Evolutionary conservation across 2,888 invertebrate species (phyloP), one percentile per base, ranked within the genome.

Genomic region (Zygaena filipendulae): DNA sequence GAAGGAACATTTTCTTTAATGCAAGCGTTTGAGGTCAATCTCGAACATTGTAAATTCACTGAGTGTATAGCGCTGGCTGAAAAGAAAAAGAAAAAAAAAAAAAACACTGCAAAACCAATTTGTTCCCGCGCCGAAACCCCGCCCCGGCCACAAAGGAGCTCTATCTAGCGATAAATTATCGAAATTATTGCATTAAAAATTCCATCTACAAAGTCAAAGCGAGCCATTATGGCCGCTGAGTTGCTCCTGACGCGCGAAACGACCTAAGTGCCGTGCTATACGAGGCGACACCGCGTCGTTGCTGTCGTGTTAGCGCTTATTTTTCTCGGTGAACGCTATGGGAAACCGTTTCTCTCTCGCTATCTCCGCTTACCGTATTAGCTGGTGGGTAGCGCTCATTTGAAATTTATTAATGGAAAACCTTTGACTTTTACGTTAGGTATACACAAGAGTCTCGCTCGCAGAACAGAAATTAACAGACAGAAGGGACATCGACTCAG

Each of bases 131-230:
- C 43, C 40, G 36, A 30, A 22, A 40, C 36, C 33, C 50, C 49
- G 52, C 57, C 47, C 38, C 44, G 38, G 39, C 57, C 64, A 74
- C 77, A 75, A 77, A 75, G 71, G 59, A 64, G 63, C 63, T 67
- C 67, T 64, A 74, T 72, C 74, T 72, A 74, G 75, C 72, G 68
- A 80, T 77, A 80, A 80, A 81, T 81, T 80, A 80, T 85, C 81
- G 84, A 82, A 84, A 85, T 85, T 84, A 84, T 85, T 85, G 84
- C 84, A 85, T 85, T 85, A 85, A 85, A 85, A 85, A 85, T 84
- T 84, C 84, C 84, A 85, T 85, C 84, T 84, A 81, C 82, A 82
- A 81, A 84, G 84, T 84, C 84, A 84, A 84, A 84, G 84, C 79
- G 80, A 71, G 72, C 72, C 70, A 70, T 77, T 80, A 83, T 57